phyloP scores from a whole-genome alignment of 2,113 vertebrate species.

The Columba livia region DNA sequence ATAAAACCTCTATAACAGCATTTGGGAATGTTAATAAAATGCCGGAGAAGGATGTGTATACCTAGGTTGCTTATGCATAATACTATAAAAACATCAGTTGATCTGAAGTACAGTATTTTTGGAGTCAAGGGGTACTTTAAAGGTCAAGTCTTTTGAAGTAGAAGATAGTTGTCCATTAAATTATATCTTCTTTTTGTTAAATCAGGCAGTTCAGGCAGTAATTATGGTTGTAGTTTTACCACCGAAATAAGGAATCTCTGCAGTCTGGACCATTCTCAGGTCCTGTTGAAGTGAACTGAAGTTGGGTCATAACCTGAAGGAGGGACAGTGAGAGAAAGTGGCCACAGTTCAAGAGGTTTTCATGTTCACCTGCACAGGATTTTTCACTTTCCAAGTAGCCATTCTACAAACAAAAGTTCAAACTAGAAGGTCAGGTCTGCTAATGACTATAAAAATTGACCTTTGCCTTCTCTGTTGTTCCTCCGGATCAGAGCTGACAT shows the following conservation, averaged over 20 bases:
- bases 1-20: background rate
- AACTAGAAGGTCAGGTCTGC: background rate
- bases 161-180: background rate
- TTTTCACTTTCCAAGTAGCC: background rate
- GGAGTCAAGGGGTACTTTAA: background rate
- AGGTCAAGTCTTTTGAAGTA: background rate
- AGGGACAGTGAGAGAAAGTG: background rate
- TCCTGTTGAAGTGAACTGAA: background rate
- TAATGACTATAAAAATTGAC: background rate
- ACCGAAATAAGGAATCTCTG: background rate
- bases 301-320: background rate
- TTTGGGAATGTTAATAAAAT: background rate
- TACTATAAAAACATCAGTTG: background rate
- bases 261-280: background rate
- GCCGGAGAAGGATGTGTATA: fast-evolving
- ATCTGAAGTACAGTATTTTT: background rate
- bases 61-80: background rate
- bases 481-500: background rate
- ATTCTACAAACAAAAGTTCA: background rate
- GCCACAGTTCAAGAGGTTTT: background rate
- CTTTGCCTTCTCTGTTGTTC: background rate
- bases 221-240: background rate
- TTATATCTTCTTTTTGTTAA: background rate
- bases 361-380: background rate
- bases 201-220: background rate